Conservation (phyloP, 2,113 vertebrate genomes). For the Motacilla tschutschensis region DNA sequence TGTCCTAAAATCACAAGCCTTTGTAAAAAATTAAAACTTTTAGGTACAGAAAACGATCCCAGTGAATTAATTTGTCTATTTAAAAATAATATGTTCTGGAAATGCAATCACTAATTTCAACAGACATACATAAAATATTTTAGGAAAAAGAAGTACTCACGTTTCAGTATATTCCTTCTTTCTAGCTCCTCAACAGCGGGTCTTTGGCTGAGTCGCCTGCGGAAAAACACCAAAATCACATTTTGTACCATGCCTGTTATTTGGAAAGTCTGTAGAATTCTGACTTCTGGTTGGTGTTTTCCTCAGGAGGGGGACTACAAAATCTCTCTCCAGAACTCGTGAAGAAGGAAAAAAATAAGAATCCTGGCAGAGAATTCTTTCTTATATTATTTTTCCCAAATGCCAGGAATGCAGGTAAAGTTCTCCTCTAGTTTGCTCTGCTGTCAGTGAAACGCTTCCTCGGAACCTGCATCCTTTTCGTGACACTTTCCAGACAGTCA, state of each 20-base stretch:
- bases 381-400: background rate
- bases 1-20: background rate
- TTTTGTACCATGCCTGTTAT: constrained; percentile 89
- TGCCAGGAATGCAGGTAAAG: constrained; percentile 12
- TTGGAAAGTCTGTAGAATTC: constrained; percentile 23
- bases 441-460: background rate
- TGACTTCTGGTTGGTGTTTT: constrained; percentile 7
- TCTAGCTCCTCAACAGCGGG: constrained; percentile 96
- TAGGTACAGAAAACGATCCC: background rate
- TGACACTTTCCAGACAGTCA: background rate
- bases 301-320: background rate
- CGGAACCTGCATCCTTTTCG: background rate
- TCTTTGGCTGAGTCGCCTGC: constrained; percentile 97
- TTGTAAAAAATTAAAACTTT: background rate
- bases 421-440: constrained; percentile 45
- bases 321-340: background rate
- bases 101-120: background rate
- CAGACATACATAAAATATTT: background rate
- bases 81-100: background rate
- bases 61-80: background rate
- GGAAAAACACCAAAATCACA: constrained; percentile 95
- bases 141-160: constrained; percentile 75
- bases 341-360: background rate
- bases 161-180: constrained; percentile 95
- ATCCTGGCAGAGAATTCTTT: background rate